Evolutionary conservation across 2,888 invertebrate genomes (phyloP), one percentile per base, ranked within the genome.

Genomic region (Phaedon cochleariae): DNA sequence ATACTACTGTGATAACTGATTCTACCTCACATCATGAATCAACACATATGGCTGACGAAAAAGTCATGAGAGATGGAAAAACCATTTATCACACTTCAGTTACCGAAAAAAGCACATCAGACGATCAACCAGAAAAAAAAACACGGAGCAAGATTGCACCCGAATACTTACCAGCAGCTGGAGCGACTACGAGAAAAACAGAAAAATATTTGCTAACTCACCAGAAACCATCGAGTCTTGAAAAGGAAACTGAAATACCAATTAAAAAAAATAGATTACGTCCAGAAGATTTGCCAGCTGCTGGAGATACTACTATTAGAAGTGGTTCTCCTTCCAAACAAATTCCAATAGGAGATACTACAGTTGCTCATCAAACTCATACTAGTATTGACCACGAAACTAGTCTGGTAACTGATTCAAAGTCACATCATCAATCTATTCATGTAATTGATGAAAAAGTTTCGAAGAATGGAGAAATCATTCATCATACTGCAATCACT

Each of bases 251-350:
- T 15, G 57, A 59, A 21, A 59, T 15, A 21, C 77, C 79, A 17
- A n/a, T 5, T 1, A 37, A 34, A 21, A 31, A 18, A n/a, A 86
- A 87, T 64, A 87, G 88, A 73, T 73, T 87, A 1, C 83, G 80
- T 71, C 85, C 87, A 3, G 82, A 84, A 4, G 87, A 61, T 51
- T 17, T 53, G 6, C 52, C 53, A 17, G 34, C 51, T 29, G 52
- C 61, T 61, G 61, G 57, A 26, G 20, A 20, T 26, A 53, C 22
- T 7, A 15, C 29, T 9, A 31, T 12, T 20, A 52, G 18, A 52
- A 15, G 6, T 22, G 15, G 12, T 31, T 15, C 17, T 31, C 34
- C 51, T 5, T 60, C 60, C 15, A 49, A 31, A 18, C 17, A 34
- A 21, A 20, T 22, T 52, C 31, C 21, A 15, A 29, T 26, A 20